phyloP scores from a whole-genome alignment of 2,113 vertebrate genomes.

The Amazona guildingii region DNA sequence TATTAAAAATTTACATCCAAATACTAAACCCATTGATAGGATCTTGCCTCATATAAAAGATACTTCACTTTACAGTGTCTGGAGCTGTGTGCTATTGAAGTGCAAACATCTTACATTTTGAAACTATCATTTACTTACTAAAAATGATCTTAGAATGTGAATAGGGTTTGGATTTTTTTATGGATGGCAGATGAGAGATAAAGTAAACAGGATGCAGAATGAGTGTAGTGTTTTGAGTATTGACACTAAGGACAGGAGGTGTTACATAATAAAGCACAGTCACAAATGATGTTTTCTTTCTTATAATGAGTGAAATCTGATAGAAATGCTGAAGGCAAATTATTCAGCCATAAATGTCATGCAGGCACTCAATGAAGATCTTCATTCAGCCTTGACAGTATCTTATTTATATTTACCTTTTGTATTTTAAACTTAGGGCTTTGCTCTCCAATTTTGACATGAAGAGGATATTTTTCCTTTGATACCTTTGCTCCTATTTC shows the following conservation, averaged over 20 bases:
- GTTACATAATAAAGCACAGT: constrained; percentile 68
- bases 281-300: constrained; percentile 40
- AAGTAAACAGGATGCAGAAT: constrained; percentile 65
- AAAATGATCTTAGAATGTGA: constrained; percentile 12
- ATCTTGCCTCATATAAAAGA: neutral
- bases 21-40: neutral
- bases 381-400: constrained; percentile 16
- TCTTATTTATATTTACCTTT: neutral
- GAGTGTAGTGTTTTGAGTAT: constrained; percentile 31
- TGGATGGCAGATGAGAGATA: constrained; percentile 34
- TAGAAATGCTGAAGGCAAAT: constrained; percentile 55
- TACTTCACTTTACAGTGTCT: neutral
- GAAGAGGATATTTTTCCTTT: neutral
- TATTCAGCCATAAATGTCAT: constrained; percentile 52
- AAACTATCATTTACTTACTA: neutral
- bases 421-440: neutral
- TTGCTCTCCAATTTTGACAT: neutral
- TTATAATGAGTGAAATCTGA: constrained; percentile 56
- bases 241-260: constrained; percentile 62
- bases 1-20: neutral
- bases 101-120: neutral
- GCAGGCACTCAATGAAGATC: neutral
- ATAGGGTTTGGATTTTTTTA: constrained; percentile 10
- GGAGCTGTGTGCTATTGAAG: neutral
- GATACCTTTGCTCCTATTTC: neutral